Base-by-base conservation (phyloP, 2,113 vertebrate genomes). In the Dasyprocta punctata region DNA sequence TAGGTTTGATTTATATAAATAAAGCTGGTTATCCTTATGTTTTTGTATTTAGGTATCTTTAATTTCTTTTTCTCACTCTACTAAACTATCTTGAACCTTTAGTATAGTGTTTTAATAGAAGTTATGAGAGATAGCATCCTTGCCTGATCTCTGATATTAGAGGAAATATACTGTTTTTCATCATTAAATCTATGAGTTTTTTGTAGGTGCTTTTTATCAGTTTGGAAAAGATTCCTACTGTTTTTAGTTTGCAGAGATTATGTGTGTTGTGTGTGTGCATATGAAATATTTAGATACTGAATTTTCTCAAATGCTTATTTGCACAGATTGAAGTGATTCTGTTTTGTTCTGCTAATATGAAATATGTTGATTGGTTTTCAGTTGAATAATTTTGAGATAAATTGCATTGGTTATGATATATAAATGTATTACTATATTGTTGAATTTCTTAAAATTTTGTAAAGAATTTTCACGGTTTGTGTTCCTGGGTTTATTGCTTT, bases 1-100 rank as follows among this genome's bases (percentile, higher is more conserved):
- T 91, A 26, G 90, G 6, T 95, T 77, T 94, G 5, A 75, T 69
- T 97, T 95, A 58, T 95, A 5, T 10, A 94, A 83, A 38, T 89
- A 54, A 96, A 19, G 33, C 36, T 19, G 36, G 30, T 89, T 95
- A 86, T 89, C n/a, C 33, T 65, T 89, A 28, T 60, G 19, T 26
- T 28, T 90, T 65, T 84, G 8, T 88, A 69, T 78, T 92, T 95
- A 54, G 47, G 9, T 73, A 60, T 2, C 10, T 63, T 87, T 75
- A 41, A 24, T 81, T 92, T 97, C 49, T 54, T 90, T 86, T 75
- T 83, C 33, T 93, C 80, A 3, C 2, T 13, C 77, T 95, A 33
- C 10, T 90, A 58, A 67, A 30, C 17, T 69, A 3, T 5, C 9
- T 86, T 71, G 80, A 4, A 86, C 20, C 47, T 83, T 41, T 5